phyloP scores from a whole-genome alignment of 2,113 vertebrate genomes.

The Mustela lutreola region DNA sequence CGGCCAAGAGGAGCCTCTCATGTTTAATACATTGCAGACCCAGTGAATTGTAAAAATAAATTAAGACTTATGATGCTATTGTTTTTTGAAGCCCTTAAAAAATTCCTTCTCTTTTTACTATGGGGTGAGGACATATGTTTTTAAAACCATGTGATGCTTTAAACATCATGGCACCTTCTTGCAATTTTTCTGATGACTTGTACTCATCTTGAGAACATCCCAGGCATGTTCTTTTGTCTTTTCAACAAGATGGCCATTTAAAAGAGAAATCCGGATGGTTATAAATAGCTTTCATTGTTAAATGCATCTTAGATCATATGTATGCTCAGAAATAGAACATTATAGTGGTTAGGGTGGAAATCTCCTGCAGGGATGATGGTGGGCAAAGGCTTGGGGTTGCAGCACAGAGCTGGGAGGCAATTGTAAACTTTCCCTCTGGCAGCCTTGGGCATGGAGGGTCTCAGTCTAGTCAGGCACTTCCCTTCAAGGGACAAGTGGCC shows the following conservation, averaged over 20 bases:
- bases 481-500: background rate
- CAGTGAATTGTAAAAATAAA: constrained; percentile 33
- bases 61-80: background rate
- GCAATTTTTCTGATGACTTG: background rate
- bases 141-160: background rate
- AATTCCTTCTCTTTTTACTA: background rate
- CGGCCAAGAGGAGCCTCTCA: background rate
- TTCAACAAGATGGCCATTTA: background rate
- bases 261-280: background rate
- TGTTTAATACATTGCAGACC: background rate
- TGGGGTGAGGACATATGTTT: background rate
- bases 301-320: background rate
- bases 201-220: background rate
- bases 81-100: constrained; percentile 27
- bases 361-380: background rate
- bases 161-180: background rate
- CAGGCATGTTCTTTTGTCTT: background rate
- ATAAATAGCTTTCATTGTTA: background rate
- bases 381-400: background rate
- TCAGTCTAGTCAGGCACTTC: background rate
- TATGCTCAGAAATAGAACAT: background rate
- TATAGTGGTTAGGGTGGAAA: background rate
- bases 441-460: background rate
- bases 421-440: background rate
- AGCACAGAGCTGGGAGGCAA: background rate